These are phyloP conservation scores for Clarias platycephalus DNA, from an alignment of 2,797 vertebrate species.

Conservation along the genomic window DNA sequence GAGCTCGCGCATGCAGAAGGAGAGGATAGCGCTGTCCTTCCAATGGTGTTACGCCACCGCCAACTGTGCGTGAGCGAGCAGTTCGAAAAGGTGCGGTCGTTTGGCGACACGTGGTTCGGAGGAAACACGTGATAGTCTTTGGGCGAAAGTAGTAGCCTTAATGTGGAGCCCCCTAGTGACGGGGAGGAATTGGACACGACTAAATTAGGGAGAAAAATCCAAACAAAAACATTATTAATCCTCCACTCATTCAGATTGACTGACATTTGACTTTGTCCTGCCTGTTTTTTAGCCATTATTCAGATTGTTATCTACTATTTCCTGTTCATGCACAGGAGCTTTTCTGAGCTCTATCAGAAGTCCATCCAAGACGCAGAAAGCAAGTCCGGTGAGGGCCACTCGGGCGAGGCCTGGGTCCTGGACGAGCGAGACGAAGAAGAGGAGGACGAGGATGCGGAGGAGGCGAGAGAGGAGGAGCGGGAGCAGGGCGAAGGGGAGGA, in stretches of 20 bases:
- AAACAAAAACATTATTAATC: background rate
- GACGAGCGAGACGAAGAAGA: conserved; percentile 73
- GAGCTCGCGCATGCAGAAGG: too few species aligned
- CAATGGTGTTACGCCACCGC: too few species aligned
- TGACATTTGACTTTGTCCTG: background rate
- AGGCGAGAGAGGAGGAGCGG: conserved; percentile 45
- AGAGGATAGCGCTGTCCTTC: too few species aligned
- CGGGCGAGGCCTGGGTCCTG: conserved; percentile 78
- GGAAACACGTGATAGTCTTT: too few species aligned
- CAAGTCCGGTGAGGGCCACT: conserved; percentile 74
- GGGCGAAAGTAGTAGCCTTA: too few species aligned
- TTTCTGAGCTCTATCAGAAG: conserved; percentile 87
- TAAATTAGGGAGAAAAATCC: too few species aligned
- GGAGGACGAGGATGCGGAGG: conserved; percentile 53
- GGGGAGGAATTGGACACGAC: too few species aligned
- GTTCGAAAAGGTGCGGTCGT: too few species aligned
- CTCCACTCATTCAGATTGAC: background rate
- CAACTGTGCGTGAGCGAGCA: too few species aligned
- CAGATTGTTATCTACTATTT: background rate
- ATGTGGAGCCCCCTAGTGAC: too few species aligned
- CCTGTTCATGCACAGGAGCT: conserved; percentile 75
- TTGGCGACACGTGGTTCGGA: too few species aligned
- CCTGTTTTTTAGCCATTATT: background rate
- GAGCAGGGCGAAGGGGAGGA: conserved; percentile 52
- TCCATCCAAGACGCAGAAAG: conserved; percentile 84